Evolutionary conservation across 1,140 invertebrate genomes (phyloP).

Genomic region (Drosophila jambulina): DNA sequence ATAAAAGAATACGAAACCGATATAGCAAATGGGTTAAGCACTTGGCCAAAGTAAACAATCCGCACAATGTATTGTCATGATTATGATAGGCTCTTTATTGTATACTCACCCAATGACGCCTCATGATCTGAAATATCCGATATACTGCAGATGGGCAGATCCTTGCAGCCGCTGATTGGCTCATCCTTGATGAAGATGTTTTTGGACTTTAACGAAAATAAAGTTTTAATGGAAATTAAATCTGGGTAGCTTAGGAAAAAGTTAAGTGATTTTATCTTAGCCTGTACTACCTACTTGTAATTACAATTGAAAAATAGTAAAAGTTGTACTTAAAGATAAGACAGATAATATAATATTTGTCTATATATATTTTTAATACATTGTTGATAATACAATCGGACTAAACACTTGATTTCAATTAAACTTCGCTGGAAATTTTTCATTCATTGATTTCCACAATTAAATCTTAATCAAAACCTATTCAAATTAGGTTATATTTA

Average conservation of each 20-base stretch:
- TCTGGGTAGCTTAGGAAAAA: neutral
- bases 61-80: constrained; percentile 17
- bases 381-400: neutral
- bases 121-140: constrained; percentile 84
- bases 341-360: too few relatives aligned
- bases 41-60: constrained; percentile 24
- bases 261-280: neutral
- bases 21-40: constrained; percentile 50
- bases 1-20: constrained; percentile 34
- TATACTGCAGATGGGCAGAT: constrained; percentile 74
- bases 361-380: neutral
- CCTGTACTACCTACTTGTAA: neutral
- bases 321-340: neutral
- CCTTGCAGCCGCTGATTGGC: constrained; percentile 74
- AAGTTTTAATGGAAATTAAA: neutral
- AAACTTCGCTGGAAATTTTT: neutral
- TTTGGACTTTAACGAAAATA: constrained; percentile 48
- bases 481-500: neutral
- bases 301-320: neutral
- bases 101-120: constrained; percentile 75
- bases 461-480: neutral
- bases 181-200: constrained; percentile 82
- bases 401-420: neutral
- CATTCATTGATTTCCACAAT: neutral
- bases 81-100: neutral